A percentile compares a stretch with the other conserved stretches of the same genome.
Evolutionary conservation across 2,797 vertebrate species (phyloP).

Genomic region (Anguilla marmorata): DNA sequence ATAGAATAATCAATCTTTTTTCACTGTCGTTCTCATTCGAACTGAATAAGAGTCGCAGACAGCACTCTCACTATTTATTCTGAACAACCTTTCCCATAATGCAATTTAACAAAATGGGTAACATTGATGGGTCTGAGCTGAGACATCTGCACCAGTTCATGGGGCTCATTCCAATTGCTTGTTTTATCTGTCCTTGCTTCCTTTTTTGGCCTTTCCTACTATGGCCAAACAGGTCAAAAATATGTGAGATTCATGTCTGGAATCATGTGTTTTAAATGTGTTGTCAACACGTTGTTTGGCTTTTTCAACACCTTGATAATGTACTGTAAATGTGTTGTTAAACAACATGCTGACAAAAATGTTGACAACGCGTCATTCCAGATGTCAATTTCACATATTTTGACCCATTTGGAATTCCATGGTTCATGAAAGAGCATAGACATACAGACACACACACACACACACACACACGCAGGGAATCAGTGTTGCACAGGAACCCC

Average conservation of each 20-base stretch:
- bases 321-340: no score
- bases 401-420: neutral
- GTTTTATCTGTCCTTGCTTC: no score
- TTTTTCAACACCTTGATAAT: no score
- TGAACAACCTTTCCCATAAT: conserved; percentile 7
- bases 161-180: no score
- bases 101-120: neutral
- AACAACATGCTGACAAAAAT: no score
- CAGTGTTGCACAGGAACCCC: neutral
- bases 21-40: neutral
- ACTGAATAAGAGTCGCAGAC: neutral
- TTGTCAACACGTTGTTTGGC: no score
- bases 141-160: neutral
- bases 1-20: neutral
- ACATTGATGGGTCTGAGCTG: neutral
- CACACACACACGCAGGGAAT: neutral
- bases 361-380: no score
- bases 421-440: neutral
- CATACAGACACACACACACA: neutral
- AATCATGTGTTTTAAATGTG: no score
- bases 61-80: neutral
- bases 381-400: no score
- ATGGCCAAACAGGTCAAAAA: no score
- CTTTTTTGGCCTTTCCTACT: no score
- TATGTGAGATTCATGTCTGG: no score